These are phyloP conservation scores for Crenuchus spilurus DNA, from an alignment of 2,797 vertebrate genomes.

Conservation along the genomic window DNA sequence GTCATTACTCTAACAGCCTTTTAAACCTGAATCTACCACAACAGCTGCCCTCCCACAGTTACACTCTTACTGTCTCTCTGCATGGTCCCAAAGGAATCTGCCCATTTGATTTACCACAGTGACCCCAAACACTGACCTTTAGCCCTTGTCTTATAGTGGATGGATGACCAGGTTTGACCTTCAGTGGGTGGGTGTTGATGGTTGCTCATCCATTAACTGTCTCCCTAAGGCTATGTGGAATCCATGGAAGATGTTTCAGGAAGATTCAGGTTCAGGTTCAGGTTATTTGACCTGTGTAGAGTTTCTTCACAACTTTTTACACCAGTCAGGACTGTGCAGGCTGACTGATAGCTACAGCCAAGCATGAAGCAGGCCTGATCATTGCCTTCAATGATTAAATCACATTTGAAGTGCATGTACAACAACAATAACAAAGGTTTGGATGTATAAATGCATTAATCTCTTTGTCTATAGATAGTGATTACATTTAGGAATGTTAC, in stretches of 20 bases:
- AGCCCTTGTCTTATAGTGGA: neutral
- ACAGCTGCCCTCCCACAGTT: neutral
- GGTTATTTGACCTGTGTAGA: too few relatives aligned
- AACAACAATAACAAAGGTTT: neutral
- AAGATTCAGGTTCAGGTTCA: neutral
- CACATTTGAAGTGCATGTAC: neutral
- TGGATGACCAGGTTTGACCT: neutral
- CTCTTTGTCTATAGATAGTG: too few relatives aligned
- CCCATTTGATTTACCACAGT: neutral
- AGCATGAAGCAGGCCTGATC: neutral
- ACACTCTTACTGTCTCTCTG: slow-evolving; percentile 1
- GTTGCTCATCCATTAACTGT: slow-evolving; percentile 12
- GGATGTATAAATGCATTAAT: too few relatives aligned
- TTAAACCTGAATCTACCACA: neutral
- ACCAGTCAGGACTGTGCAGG: neutral
- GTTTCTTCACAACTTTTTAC: neutral
- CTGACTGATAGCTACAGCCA: neutral
- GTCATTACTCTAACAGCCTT: neutral
- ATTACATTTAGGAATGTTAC: too few relatives aligned
- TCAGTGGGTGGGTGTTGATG: slow-evolving; percentile 7
- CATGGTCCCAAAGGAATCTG: neutral
- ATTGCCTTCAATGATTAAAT: neutral
- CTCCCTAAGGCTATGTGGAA: too few relatives aligned
- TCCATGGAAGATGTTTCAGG: neutral
- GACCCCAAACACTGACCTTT: slow-evolving; percentile 21